These are phyloP conservation scores for Parthenolecanium corni DNA, from an alignment of 2,888 invertebrate genomes.

Conservation along the genomic window DNA sequence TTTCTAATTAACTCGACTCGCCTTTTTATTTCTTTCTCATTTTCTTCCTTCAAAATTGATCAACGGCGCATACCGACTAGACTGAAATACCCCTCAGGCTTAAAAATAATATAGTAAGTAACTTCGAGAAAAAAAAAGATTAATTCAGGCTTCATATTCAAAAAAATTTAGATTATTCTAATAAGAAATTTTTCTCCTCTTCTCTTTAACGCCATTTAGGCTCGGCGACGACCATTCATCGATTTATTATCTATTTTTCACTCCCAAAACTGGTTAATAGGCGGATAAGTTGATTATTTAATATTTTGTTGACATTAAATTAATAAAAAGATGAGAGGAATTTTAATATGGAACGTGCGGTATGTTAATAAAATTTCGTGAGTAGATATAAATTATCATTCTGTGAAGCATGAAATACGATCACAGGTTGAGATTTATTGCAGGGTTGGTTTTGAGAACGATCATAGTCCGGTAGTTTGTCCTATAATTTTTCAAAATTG, in stretches of 20 bases:
- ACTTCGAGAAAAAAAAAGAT: neutral
- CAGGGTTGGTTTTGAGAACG: too few relatives aligned
- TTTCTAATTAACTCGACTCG: constrained; percentile 27
- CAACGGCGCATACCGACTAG: neutral
- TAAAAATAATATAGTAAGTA: constrained; percentile 13
- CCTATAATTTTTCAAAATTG: too few relatives aligned
- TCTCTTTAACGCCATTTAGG: neutral
- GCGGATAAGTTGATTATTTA: neutral
- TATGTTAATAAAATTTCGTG: neutral
- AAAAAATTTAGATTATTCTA: neutral
- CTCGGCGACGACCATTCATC: constrained; percentile 8
- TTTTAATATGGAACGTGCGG: neutral
- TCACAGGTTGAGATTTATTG: too few relatives aligned
- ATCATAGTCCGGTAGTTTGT: too few relatives aligned
- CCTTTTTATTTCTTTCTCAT: constrained; percentile 8
- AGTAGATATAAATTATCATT: too few relatives aligned
- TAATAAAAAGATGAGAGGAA: neutral
- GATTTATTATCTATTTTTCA: neutral
- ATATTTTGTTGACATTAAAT: neutral
- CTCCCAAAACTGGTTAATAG: neutral
- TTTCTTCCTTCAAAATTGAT: neutral
- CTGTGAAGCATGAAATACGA: too few relatives aligned
- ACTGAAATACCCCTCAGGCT: constrained; percentile 15
- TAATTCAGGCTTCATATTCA: neutral
- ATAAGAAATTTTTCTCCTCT: constrained; percentile 4